A percentile compares a stretch with the other conserved stretches of the same genome.
Conservation (phyloP, 2,888 invertebrate species). For the Scaptomyza tumidula region DNA sequence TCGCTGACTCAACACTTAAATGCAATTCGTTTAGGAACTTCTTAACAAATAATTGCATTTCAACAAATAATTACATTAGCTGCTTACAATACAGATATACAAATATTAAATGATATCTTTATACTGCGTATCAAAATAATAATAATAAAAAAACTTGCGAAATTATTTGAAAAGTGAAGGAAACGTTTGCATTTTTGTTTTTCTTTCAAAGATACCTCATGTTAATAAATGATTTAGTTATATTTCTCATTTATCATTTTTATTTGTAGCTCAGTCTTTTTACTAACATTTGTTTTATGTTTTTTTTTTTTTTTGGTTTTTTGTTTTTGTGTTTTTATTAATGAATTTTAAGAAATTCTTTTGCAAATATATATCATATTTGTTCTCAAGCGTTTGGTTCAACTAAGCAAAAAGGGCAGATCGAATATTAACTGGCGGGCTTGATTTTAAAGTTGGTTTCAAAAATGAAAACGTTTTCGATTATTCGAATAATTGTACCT, state of each 20-base stretch:
- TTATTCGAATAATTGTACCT: not conserved
- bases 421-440: constrained; percentile 18
- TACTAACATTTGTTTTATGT: constrained; percentile 70
- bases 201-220: constrained; percentile 32
- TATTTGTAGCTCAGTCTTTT: constrained; percentile 79
- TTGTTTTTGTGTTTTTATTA: constrained; percentile 31
- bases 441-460: not conserved
- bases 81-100: constrained; percentile 20
- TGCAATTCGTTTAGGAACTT: constrained; percentile 71
- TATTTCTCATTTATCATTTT: constrained; percentile 32
- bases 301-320: constrained; percentile 42
- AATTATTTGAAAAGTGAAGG: constrained; percentile 14
- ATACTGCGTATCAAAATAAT: not conserved
- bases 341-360: constrained; percentile 33
- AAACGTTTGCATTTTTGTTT: constrained; percentile 7
- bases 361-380: constrained; percentile 19
- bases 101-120: not conserved
- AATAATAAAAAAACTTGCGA: not conserved
- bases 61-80: constrained; percentile 46
- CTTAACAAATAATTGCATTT: constrained; percentile 61
- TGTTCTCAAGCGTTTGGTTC: constrained; percentile 51
- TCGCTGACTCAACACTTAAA: constrained; percentile 51
- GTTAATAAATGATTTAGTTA: constrained; percentile 26
- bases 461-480: constrained; percentile 8
- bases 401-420: constrained; percentile 42